A percentile compares a stretch with the other conserved stretches of the same genome.
Conservation (phyloP, 2,888 invertebrate species). For the Trichopoda pennipes region DNA sequence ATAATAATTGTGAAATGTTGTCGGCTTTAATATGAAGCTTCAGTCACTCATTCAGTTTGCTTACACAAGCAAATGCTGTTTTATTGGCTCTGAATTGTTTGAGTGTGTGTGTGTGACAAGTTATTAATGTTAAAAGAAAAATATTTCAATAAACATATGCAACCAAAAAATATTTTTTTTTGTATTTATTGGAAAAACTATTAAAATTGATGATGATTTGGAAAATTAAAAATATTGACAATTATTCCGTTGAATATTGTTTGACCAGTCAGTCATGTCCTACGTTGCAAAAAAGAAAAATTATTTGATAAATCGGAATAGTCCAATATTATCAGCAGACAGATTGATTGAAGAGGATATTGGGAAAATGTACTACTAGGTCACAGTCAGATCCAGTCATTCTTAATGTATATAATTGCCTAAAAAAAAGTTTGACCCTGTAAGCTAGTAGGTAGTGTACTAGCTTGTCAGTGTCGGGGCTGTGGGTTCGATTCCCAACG, state of each 20-base stretch:
- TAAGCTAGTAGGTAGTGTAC: no score
- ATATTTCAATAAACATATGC: slow-evolving; percentile 42
- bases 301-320: no score
- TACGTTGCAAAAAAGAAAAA: not conserved
- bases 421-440: no score
- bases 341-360: no score
- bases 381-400: no score
- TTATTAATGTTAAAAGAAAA: no score
- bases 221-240: slow-evolving; percentile 11
- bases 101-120: no score
- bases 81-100: slow-evolving; percentile 7
- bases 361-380: no score
- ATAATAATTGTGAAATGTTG: slow-evolving; percentile 54
- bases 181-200: slow-evolving; percentile 12
- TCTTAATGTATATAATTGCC: no score
- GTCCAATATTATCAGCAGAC: no score
- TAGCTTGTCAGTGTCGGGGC: no score
- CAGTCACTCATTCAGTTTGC: not conserved
- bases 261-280: not conserved
- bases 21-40: slow-evolving; percentile 35
- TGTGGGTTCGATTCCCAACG: no score
- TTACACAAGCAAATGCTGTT: not conserved
- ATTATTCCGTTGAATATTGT: slow-evolving; percentile 20
- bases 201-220: slow-evolving; percentile 27
- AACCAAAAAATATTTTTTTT: slow-evolving; percentile 32